phyloP scores from a whole-genome alignment of 92 coral and sea anemone species.

The Zoanthus sansibaricus region DNA sequence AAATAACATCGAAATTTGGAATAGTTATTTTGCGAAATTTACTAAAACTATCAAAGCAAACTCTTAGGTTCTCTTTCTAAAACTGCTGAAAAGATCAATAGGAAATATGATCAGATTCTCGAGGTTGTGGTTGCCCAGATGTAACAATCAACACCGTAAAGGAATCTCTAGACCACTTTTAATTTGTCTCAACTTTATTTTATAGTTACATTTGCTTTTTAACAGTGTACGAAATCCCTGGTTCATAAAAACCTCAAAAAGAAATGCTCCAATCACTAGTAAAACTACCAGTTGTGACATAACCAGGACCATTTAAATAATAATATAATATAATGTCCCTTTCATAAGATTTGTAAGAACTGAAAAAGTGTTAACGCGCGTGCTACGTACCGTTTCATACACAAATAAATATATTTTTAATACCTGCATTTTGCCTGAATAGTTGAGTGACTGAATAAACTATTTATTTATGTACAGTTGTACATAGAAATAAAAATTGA shows the following conservation, averaged over 20 bases:
- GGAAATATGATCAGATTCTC: not conserved
- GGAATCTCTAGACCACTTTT: not conserved
- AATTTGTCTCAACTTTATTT: not conserved
- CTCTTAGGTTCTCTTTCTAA: not conserved
- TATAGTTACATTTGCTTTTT: not conserved
- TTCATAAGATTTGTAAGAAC: not conserved
- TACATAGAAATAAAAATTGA: too few species aligned
- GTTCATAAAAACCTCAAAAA: conserved; percentile 18
- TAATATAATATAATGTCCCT: not conserved
- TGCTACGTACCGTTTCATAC: too few species aligned
- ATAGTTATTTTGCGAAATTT: not conserved
- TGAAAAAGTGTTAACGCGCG: too few species aligned
- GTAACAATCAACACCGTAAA: not conserved
- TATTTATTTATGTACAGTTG: too few species aligned
- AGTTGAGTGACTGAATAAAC: too few species aligned
- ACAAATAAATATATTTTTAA: too few species aligned
- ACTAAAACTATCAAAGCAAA: not conserved
- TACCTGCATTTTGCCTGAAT: too few species aligned
- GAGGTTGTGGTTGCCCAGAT: not conserved
- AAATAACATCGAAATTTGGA: not conserved
- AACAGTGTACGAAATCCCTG: not conserved
- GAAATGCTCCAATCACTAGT: not conserved
- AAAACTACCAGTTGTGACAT: not conserved
- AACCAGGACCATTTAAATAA: not conserved
- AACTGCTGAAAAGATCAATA: not conserved